Percentiles rank a stretch among this genome's conserved stretches.
Evolutionary conservation across 2,797 vertebrate species (phyloP).

Genomic region (Acanthopagrus latus): DNA sequence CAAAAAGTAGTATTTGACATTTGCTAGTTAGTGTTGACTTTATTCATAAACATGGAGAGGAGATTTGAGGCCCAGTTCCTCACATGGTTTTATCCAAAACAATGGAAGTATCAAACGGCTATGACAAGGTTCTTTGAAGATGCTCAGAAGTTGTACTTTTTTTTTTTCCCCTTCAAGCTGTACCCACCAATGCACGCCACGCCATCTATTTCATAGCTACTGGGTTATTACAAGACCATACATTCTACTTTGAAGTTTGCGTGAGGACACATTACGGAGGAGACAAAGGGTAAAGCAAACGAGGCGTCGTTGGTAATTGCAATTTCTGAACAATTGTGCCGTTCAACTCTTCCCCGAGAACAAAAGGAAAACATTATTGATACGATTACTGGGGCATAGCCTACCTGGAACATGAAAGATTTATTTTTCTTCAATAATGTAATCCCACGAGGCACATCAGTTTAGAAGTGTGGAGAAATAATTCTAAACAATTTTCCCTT

Average conservation of each 20-base stretch:
- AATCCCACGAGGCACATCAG: slow-evolving; percentile 85
- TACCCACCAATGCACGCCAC: slow-evolving; percentile 48
- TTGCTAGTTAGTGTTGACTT: slow-evolving; percentile 73
- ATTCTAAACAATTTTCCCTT: slow-evolving; percentile 83
- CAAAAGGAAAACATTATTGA: slow-evolving; percentile 86
- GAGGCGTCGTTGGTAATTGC: slow-evolving; percentile 79
- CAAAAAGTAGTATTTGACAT: slow-evolving; percentile 76
- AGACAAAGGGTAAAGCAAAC: slow-evolving; percentile 76
- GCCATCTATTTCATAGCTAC: slow-evolving; percentile 74
- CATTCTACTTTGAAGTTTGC: slow-evolving; percentile 78
- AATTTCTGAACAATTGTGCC: slow-evolving; percentile 81
- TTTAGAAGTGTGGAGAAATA: slow-evolving; percentile 83
- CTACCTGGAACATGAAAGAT: slow-evolving; percentile 85
- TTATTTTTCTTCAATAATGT: slow-evolving; percentile 78
- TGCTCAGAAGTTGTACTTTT: slow-evolving; percentile 75
- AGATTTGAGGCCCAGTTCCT: slow-evolving; percentile 66
- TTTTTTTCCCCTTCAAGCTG: slow-evolving; percentile 11
- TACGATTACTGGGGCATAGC: slow-evolving; percentile 83
- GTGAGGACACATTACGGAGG: slow-evolving; percentile 65
- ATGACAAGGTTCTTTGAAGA: slow-evolving; percentile 74
- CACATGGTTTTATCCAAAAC: slow-evolving; percentile 69
- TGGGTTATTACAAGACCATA: slow-evolving; percentile 70
- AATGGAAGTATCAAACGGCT: slow-evolving; percentile 70
- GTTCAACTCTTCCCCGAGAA: slow-evolving; percentile 80
- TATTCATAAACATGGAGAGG: slow-evolving; percentile 72